These are phyloP conservation scores for Lapara coniferarum DNA, from an alignment of 2,888 invertebrate genomes.

Conservation along the genomic window DNA sequence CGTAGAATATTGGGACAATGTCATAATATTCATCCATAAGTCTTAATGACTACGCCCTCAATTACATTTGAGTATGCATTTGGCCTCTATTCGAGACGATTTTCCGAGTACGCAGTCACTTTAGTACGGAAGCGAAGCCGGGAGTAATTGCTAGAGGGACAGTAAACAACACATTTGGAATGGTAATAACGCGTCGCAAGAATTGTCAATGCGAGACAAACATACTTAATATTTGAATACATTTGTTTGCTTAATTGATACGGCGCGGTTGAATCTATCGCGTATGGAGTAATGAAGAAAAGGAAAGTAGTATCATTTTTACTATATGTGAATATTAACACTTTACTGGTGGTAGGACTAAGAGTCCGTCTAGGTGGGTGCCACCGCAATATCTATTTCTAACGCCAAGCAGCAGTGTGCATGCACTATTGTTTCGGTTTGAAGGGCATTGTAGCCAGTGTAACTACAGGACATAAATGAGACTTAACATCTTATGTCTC, in stretches of 20 bases:
- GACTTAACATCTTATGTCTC: no score
- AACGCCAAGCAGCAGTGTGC: no score
- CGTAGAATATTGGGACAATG: background rate
- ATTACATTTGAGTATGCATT: background rate
- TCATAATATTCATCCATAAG: background rate
- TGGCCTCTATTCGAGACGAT: background rate
- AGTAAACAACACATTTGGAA: background rate
- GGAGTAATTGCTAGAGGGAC: background rate
- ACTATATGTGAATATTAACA: no score
- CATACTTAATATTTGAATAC: conserved; percentile 1
- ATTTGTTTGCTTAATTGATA: background rate
- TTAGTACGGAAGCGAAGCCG: background rate
- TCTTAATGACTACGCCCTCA: background rate
- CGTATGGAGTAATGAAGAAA: no score
- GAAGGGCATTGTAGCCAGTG: no score
- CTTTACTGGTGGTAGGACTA: no score
- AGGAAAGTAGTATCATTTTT: no score
- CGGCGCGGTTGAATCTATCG: background rate
- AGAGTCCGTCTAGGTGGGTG: no score
- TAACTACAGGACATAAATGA: no score
- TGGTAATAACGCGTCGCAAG: background rate
- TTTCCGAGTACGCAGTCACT: background rate
- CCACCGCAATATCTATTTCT: no score
- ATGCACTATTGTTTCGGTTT: no score
- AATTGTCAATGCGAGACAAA: background rate